A percentile compares a stretch with the other conserved stretches of the same genome.
These are phyloP conservation scores for Tursiops truncatus DNA, from an alignment of 2,113 vertebrate genomes.

Conservation along the genomic window DNA sequence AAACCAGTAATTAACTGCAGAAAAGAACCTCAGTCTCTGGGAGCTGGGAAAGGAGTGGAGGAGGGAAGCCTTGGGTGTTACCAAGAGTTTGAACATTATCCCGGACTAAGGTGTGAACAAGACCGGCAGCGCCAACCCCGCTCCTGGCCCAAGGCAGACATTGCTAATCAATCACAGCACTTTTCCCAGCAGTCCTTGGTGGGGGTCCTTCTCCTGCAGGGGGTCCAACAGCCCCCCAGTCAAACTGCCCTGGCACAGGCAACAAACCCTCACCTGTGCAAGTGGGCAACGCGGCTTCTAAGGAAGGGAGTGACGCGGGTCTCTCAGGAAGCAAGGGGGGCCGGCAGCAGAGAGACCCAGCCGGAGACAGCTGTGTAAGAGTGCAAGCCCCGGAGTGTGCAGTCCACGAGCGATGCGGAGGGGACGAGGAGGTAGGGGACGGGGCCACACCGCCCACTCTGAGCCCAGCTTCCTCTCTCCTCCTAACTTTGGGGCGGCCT, in stretches of 20 bases:
- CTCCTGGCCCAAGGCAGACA: not conserved
- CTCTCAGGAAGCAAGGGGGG: not conserved
- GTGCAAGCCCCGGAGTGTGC: not conserved
- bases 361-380: not conserved
- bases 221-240: not conserved
- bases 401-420: not conserved
- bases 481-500: not conserved
- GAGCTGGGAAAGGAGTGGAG: not conserved
- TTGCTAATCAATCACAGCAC: not conserved
- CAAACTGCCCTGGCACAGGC: not conserved
- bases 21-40: not conserved
- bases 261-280: not conserved
- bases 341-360: not conserved
- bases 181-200: not conserved
- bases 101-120: not conserved
- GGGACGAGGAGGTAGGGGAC: too few species aligned
- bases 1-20: not conserved
- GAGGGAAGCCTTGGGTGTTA: not conserved
- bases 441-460: fast-evolving
- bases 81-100: not conserved
- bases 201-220: not conserved
- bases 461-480: not conserved
- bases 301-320: not conserved
- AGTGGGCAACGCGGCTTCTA: not conserved
- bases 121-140: too few species aligned